These are phyloP conservation scores for Caenorhabditis macrosperma DNA, from an alignment of 2,888 invertebrate species.

Conservation along the genomic window DNA sequence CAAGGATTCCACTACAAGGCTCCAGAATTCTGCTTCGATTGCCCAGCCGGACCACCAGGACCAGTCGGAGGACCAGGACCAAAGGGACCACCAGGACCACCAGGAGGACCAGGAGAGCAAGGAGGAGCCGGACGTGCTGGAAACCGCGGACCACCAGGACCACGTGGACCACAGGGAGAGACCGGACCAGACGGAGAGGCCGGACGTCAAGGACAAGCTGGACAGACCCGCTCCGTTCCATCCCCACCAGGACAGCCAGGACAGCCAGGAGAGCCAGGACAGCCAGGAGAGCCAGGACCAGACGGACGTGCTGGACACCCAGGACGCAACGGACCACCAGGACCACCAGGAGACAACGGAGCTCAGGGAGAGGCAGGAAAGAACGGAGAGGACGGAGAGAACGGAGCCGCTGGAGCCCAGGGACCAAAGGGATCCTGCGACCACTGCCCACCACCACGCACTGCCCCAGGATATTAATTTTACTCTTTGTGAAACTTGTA, in stretches of 20 bases:
- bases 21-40: slow-evolving; percentile 58
- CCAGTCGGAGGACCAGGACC: slow-evolving; percentile 67
- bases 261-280: slow-evolving; percentile 66
- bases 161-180: slow-evolving; percentile 64
- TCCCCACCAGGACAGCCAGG: slow-evolving; percentile 65
- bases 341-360: slow-evolving; percentile 66
- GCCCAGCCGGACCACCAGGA: slow-evolving; percentile 69
- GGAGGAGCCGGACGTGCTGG: slow-evolving; percentile 59
- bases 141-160: slow-evolving; percentile 66
- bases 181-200: slow-evolving; percentile 65
- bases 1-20: slow-evolving; percentile 56
- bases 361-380: slow-evolving; percentile 67
- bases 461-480: slow-evolving; percentile 63
- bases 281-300: slow-evolving; percentile 66
- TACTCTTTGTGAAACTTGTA: slow-evolving; percentile 1
- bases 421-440: slow-evolving; percentile 66
- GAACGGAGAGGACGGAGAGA: slow-evolving; percentile 63
- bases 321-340: slow-evolving; percentile 68
- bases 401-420: slow-evolving; percentile 60
- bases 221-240: slow-evolving; percentile 61
- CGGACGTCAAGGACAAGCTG: slow-evolving; percentile 63
- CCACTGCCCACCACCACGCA: slow-evolving; percentile 64
- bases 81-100: slow-evolving; percentile 70
- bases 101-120: slow-evolving; percentile 61
- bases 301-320: slow-evolving; percentile 67